A percentile compares a stretch with the other conserved stretches of the same genome.
Conservation (phyloP, 2,113 vertebrate species). For the Prunella himalayana region DNA sequence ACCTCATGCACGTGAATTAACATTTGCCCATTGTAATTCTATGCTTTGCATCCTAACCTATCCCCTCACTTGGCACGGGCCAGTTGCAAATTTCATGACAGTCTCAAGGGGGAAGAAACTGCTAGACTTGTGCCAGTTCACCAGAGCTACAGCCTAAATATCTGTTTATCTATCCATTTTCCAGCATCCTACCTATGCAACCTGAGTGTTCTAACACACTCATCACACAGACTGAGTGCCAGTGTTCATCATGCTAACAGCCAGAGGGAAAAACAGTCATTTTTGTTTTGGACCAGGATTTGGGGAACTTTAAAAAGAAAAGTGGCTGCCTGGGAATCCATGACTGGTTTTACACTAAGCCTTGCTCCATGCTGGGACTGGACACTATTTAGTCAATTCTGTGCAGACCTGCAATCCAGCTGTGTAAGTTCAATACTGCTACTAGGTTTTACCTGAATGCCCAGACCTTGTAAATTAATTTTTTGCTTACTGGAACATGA, state of each 20-base stretch:
- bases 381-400: background rate
- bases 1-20: background rate
- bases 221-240: background rate
- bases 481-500: background rate
- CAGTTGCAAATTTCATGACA: background rate
- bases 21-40: background rate
- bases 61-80: background rate
- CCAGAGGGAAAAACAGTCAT: background rate
- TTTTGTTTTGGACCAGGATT: background rate
- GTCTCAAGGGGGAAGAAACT: background rate
- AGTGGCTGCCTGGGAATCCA: background rate
- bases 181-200: background rate
- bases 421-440: constrained; percentile 19
- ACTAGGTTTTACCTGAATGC: constrained; percentile 23
- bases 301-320: background rate
- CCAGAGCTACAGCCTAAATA: background rate
- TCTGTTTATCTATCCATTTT: background rate
- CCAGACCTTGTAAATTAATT: constrained; percentile 1
- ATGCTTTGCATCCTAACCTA: background rate
- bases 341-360: background rate
- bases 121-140: background rate
- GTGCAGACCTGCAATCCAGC: background rate
- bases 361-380: background rate
- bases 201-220: background rate
- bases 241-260: background rate